Evolutionary conservation across 2,888 invertebrate genomes (phyloP), one percentile per base, ranked within the genome.

Genomic region (Campoplex nolae): DNA sequence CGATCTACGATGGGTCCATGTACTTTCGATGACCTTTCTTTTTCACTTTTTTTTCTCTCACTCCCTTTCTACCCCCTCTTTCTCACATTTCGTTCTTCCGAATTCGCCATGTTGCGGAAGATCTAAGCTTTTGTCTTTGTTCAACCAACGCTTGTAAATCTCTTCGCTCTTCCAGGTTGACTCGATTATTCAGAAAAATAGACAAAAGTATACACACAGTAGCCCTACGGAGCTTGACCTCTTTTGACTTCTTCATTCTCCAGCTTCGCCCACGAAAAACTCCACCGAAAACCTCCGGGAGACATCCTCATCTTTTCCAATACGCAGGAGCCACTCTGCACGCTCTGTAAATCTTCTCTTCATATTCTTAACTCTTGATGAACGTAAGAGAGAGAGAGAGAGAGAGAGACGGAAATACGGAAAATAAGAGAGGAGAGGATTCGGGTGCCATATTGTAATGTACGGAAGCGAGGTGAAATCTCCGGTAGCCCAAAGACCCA

Each of bases 401-500:
- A n/a, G n/a, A n/a, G 73, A 42, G 74, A 56, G 76, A 58, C 58
- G 81, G 67, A 23, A 67, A 56, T 18, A 23, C 23, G n/a, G 71
- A 28, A 42, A 51, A 42, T 58, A 42, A 9, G n/a, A 18, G 58
- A 48, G 67, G n/a, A 48, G 67, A 56, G 42, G 23, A 75, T 79
- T 38, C 62, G 78, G 83, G 70, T 68, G 74, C 70, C 68, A 54
- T 75, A 81, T 80, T 81, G 74, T 77, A 70, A 81, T 74, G 84
- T 45, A 82, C 87, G 87, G 84, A 84, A 81, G 84, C 78, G 70
- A 68, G 23, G 68, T 51, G 35, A 67, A 45, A 77, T 67, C 84
- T 81, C 35, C 68, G 83, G 83, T 84, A 83, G 71, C 89, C 89
- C 88, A 89, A 85, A 89, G 88, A 90, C 90, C 90, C 81, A 90